Evolutionary conservation across 2,113 vertebrate genomes (phyloP).

Genomic region (Eurypyga helias): DNA sequence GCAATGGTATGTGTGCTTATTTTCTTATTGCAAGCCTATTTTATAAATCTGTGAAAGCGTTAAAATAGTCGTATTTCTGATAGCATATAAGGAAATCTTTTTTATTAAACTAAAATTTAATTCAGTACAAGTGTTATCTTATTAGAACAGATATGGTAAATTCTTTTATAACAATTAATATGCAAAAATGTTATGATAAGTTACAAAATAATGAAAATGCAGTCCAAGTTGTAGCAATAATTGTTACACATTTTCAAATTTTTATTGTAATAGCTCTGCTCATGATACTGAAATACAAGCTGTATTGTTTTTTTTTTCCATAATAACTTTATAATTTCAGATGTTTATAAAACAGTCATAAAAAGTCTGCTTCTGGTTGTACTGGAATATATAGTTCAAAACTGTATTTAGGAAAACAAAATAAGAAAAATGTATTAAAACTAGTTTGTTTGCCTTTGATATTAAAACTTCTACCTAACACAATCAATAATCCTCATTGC

Average conservation of each 20-base stretch:
- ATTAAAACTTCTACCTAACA: neutral
- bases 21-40: neutral
- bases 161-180: neutral
- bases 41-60: neutral
- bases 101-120: neutral
- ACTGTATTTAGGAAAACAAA: neutral
- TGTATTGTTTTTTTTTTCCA: neutral
- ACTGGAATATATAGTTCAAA: neutral
- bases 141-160: neutral
- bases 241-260: neutral
- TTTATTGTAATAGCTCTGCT: neutral
- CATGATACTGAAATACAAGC: neutral
- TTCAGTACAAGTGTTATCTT: neutral
- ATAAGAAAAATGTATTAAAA: neutral
- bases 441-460: neutral
- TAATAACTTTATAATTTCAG: neutral
- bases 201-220: neutral
- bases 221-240: neutral
- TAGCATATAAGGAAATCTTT: neutral
- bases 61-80: neutral
- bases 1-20: rapidly evolving
- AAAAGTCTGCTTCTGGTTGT: neutral
- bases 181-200: neutral
- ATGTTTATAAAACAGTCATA: neutral
- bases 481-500: neutral